Base-by-base conservation (phyloP, 1,140 invertebrate species). In the Conopomorpha cramerella region DNA sequence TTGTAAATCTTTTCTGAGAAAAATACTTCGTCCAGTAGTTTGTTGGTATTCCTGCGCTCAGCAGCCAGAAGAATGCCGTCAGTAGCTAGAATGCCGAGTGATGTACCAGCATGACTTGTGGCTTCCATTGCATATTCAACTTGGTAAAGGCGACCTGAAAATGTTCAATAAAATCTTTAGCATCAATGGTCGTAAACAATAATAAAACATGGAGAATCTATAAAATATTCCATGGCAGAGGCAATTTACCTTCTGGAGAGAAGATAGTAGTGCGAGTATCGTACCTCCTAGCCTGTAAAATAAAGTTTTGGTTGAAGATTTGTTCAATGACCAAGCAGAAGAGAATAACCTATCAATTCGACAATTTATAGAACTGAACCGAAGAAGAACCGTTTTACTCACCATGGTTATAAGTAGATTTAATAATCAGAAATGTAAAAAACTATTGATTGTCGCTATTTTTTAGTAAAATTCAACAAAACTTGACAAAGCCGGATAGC, bases 91-190 rank as follows among this genome's bases (percentile, higher is more conserved):
- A 99, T 98, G 25, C 93, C 98, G 2, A 99, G 81, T 58, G 95
- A 99, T 26, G 96, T 99, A 16, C 98, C 98, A 17, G 98, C 98
- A 80, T 99, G 96, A 55, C 95, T 96, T 57, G 99, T 99, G 43
- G 98, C 98, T 82, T 99, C 98, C 95, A 99, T 99, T 2, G 98
- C 98, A 89, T 99, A 99, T 77, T 99, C 98, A 2, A 99, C 98
- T 79, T 99, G 98, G 72, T 99, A 99, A 1, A 99, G 80, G 37
- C 98, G 89, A 27, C 93, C 89, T 91, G 43, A n/a, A n/a, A 13
- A 59, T 65, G 39, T 36, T 30, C 7, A 23, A 49, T 36, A 35
- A 33, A 40, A 44, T 38, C 36, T 34, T 38, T 18, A 43, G 38
- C 16, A 25, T 42, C 44, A 33, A 44, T 35, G 31, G 16, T 32